Conservation (phyloP, 2,797 vertebrate species). For the Leuciscus waleckii region DNA sequence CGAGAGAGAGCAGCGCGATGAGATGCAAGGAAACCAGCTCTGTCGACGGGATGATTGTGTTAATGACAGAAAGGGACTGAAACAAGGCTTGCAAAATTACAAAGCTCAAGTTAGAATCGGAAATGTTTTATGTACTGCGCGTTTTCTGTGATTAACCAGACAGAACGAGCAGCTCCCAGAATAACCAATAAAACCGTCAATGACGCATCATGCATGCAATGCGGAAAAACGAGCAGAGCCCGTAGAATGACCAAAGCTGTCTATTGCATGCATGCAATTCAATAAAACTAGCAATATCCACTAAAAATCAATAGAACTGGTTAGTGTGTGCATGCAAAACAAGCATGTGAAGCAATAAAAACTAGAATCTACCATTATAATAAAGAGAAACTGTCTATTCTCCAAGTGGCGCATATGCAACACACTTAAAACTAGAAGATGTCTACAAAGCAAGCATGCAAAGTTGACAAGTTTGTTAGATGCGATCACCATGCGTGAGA, state of each 20-base stretch:
- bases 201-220: not conserved
- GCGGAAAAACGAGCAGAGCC: not conserved
- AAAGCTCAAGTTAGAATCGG: constrained; percentile 2
- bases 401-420: not conserved
- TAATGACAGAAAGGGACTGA: not conserved
- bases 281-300: not conserved
- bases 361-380: not conserved
- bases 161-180: not conserved
- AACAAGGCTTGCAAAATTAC: not conserved
- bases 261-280: not conserved
- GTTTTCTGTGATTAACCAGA: too few species aligned
- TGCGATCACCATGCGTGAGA: too few species aligned
- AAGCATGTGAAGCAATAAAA: not conserved
- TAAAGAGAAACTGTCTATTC: not conserved
- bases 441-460: not conserved
- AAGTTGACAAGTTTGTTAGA: not conserved
- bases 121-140: not conserved
- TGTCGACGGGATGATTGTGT: not conserved
- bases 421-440: not conserved
- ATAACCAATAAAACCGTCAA: not conserved
- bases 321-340: not conserved
- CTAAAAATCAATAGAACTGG: not conserved
- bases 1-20: not conserved
- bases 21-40: not conserved
- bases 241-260: not conserved